A percentile compares a stretch with the other conserved stretches of the same genome.
These are phyloP conservation scores for Brachyptera putata DNA, from an alignment of 2,888 invertebrate species.

Conservation along the genomic window DNA sequence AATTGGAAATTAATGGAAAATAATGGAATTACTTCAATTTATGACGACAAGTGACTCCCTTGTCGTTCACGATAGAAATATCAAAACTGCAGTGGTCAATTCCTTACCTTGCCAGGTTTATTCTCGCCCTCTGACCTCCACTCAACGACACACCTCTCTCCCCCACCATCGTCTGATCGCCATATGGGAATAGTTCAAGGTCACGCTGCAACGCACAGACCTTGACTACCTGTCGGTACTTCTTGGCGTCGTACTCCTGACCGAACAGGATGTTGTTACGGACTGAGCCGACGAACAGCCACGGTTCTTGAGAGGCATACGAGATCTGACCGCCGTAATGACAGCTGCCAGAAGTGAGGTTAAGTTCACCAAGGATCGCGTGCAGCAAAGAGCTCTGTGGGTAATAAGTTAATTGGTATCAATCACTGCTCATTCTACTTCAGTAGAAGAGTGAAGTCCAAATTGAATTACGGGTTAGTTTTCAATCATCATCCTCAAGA, in stretches of 20 bases:
- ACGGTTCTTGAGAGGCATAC: constrained; percentile 69
- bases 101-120: constrained; percentile 65
- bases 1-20: too few species aligned
- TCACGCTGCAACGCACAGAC: constrained; percentile 64
- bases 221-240: constrained; percentile 51
- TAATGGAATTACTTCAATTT: too few species aligned
- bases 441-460: too few species aligned
- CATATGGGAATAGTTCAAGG: constrained; percentile 63
- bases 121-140: constrained; percentile 76
- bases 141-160: constrained; percentile 72
- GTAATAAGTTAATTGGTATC: too few species aligned
- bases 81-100: too few species aligned
- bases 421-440: too few species aligned
- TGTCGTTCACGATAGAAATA: too few species aligned
- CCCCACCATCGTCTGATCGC: constrained; percentile 71
- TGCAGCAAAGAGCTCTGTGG: constrained; percentile 57
- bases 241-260: constrained; percentile 52
- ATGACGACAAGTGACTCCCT: too few species aligned
- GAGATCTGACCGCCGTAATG: constrained; percentile 57
- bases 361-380: constrained; percentile 71
- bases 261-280: constrained; percentile 79
- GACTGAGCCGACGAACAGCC: constrained; percentile 68
- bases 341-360: constrained; percentile 56
- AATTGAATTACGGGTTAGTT: too few species aligned
- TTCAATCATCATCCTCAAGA: too few species aligned